Evolutionary conservation across 2,113 vertebrate species (phyloP), one percentile per base, ranked within the genome.

Genomic region (Myiozetetes cayanensis): DNA sequence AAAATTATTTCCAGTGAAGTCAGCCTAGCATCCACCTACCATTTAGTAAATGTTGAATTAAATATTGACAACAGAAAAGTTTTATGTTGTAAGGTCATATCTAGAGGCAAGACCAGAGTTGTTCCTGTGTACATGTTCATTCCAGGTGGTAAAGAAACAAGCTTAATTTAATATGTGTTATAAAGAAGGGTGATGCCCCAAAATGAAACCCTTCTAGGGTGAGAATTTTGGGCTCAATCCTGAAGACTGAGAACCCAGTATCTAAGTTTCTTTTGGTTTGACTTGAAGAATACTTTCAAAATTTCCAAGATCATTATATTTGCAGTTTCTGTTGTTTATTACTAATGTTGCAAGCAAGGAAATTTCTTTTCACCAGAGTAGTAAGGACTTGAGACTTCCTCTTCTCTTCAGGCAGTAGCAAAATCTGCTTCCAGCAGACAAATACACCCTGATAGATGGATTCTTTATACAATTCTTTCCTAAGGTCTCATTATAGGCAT

Each of bases 21-120:
- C 86, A 96, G 53, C 53, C 58, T 89, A 68, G 43, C 10, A 70
- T 70, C 76, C 30, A 68, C 46, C 58, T 93, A 47, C 83, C 41
- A 31, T 67, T 86, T 90, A 89, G 80, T 61, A 94, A 92, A 84
- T 66, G 73, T 62, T 87, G 80, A 94, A 97, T 96, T 95, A 95
- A 96, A 92, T 93, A 96, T 93, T 95, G 87, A 95, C 95, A 94
- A 93, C 61, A 65, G 82, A 81, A 94, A 79, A 76, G 61, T 94
- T 94, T 97, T 94, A 72, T 75, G 44, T 81, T 87, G 55, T 93
- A 76, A 95, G 65, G 58, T 93, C 85, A 70, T 75, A 70, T 31
- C 74, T 81, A 27, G n/a, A 93, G 16, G 76, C 82, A 66, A 68
- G 62, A 76, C 23, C 46, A 70, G 46, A 73, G 9, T 11, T 72